Conservation (phyloP, 2,888 invertebrate genomes). For the Phengaris arion region DNA sequence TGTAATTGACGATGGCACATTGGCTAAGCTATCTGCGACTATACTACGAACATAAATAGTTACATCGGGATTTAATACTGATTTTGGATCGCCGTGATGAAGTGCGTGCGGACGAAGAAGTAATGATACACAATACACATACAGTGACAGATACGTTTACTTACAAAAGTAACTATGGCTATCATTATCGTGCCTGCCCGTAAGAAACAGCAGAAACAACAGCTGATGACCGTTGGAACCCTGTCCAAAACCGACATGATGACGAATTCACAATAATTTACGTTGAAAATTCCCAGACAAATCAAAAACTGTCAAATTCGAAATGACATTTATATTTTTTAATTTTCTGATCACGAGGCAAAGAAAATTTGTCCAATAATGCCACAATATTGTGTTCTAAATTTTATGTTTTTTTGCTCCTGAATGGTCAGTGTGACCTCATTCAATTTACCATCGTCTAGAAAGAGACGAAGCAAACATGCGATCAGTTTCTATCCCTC, state of each 20-base stretch:
- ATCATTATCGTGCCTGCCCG: constrained; percentile 64
- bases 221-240: constrained; percentile 63
- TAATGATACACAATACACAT: no score
- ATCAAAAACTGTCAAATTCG: not conserved
- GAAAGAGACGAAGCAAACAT: no score
- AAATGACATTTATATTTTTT: constrained; percentile 7
- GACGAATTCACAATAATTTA: constrained; percentile 33
- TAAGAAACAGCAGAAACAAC: constrained; percentile 67
- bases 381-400: not conserved
- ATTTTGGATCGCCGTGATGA: no score
- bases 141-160: constrained; percentile 37
- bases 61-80: no score
- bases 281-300: not conserved
- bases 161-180: constrained; percentile 58
- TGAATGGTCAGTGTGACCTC: no score
- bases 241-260: constrained; percentile 54
- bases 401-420: no score
- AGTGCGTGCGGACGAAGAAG: no score
- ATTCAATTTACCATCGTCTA: no score
- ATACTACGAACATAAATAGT: no score
- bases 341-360: not conserved
- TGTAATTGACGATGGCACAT: no score
- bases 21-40: no score
- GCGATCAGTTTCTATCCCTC: no score
- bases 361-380: not conserved